phyloP scores from a whole-genome alignment of 1,140 invertebrate genomes.

The Pollicipes pollicipes region DNA sequence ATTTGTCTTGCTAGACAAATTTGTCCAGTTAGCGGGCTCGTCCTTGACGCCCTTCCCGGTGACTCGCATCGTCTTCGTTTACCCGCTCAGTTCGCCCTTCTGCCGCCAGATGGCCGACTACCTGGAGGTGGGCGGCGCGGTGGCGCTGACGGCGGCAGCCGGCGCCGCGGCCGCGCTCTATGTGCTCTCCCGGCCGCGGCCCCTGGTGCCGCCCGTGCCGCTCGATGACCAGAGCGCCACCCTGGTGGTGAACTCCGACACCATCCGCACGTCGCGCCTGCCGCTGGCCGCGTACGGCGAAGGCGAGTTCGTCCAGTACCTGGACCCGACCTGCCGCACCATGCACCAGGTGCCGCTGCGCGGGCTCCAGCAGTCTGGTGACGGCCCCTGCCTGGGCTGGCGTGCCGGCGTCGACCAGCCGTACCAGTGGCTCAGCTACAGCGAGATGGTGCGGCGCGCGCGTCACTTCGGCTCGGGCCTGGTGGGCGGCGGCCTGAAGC shows the following conservation, averaged over 20 bases:
- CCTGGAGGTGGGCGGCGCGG: not conserved
- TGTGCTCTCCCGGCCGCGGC: conserved; percentile 18
- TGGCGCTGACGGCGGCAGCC: conserved; percentile 16
- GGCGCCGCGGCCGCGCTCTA: conserved; percentile 18
- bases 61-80: too few species aligned
- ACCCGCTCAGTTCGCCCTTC: not conserved
- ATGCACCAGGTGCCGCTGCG: not conserved
- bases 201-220: conserved; percentile 21
- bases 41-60: too few species aligned
- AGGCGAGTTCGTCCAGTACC: not conserved
- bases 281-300: not conserved
- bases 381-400: not conserved
- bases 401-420: not conserved
- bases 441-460: not conserved
- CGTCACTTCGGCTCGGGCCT: not conserved
- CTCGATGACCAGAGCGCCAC: conserved; percentile 19
- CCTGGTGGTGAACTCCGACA: not conserved
- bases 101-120: not conserved
- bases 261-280: not conserved
- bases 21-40: too few species aligned
- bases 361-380: not conserved
- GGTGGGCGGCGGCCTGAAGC: not conserved
- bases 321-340: not conserved
- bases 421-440: conserved; percentile 4
- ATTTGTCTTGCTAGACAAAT: too few species aligned